These are phyloP conservation scores for Etheostoma nigrum DNA, from an alignment of 2,797 vertebrate genomes.

Conservation along the genomic window DNA sequence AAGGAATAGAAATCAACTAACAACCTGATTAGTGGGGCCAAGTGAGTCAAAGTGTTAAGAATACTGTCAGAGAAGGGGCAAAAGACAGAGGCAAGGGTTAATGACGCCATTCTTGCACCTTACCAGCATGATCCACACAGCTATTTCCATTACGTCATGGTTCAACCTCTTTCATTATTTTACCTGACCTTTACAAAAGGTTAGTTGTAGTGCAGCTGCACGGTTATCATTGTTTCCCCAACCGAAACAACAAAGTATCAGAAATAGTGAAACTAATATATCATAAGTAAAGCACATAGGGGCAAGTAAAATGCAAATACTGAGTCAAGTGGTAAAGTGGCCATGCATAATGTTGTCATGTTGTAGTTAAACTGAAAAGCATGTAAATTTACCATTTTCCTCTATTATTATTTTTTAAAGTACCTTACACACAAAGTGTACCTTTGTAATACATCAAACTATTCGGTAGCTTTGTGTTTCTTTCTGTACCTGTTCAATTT, in stretches of 20 bases:
- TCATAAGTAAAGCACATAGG: conserved; percentile 49
- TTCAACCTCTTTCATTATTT: conserved; percentile 77
- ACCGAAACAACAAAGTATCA: conserved; percentile 57
- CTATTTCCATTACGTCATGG: conserved; percentile 70
- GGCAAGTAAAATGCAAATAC: conserved; percentile 14
- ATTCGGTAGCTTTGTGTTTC: conserved; percentile 16
- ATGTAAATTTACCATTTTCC: not conserved
- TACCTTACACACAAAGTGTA: not conserved
- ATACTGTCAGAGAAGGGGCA: conserved; percentile 3
- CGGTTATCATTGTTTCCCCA: conserved; percentile 67
- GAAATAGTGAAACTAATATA: conserved; percentile 58
- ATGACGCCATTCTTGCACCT: conserved; percentile 49
- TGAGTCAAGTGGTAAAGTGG: conserved; percentile 36
- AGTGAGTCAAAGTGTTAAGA: conserved; percentile 26
- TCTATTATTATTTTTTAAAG: not conserved
- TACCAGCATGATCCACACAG: conserved; percentile 56
- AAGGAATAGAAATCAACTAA: conserved; percentile 15
- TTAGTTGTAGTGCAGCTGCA: conserved; percentile 61
- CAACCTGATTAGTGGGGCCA: conserved; percentile 19
- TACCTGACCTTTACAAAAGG: conserved; percentile 81
- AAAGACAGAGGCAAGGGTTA: conserved; percentile 51
- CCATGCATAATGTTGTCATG: conserved; percentile 3
- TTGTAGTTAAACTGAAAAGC: conserved; percentile 1
- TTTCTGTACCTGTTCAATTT: conserved; percentile 14
- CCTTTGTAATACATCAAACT: not conserved